phyloP scores from a whole-genome alignment of 2,113 vertebrate genomes.

The Cervus canadensis region DNA sequence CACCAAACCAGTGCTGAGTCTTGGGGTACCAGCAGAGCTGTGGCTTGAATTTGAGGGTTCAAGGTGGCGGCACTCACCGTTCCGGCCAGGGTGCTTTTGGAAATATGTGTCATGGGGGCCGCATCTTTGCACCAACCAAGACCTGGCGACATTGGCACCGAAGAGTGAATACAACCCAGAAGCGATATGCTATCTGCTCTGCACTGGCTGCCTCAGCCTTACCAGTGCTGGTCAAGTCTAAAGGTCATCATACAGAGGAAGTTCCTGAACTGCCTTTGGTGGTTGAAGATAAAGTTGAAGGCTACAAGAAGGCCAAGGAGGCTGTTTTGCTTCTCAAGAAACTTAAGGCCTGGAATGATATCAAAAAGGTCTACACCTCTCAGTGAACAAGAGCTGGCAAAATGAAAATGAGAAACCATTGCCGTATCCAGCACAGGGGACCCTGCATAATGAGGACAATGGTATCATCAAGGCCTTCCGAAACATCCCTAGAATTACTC shows the following conservation, averaged over 20 bases:
- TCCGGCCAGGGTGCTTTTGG: background rate
- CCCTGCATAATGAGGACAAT: background rate
- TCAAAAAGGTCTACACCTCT: background rate
- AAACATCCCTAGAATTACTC: background rate
- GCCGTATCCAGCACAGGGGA: fast-evolving
- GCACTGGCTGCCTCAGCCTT: background rate
- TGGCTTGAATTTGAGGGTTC: background rate
- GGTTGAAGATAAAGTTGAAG: background rate
- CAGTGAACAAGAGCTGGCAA: background rate
- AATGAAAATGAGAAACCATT: background rate
- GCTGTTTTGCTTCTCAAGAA: background rate
- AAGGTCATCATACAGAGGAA: background rate
- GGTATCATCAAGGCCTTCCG: background rate
- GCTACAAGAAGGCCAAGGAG: background rate
- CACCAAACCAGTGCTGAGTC: background rate
- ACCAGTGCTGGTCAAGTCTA: background rate
- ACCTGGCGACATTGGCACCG: fast-evolving
- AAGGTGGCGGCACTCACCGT: background rate
- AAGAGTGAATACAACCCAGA: background rate
- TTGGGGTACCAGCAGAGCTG: background rate
- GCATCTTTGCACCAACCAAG: background rate
- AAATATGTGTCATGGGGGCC: background rate
- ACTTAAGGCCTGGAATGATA: background rate
- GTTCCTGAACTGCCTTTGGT: background rate
- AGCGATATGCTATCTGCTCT: background rate